Conservation (phyloP, 2,797 vertebrate species). For the Valencia hispanica region DNA sequence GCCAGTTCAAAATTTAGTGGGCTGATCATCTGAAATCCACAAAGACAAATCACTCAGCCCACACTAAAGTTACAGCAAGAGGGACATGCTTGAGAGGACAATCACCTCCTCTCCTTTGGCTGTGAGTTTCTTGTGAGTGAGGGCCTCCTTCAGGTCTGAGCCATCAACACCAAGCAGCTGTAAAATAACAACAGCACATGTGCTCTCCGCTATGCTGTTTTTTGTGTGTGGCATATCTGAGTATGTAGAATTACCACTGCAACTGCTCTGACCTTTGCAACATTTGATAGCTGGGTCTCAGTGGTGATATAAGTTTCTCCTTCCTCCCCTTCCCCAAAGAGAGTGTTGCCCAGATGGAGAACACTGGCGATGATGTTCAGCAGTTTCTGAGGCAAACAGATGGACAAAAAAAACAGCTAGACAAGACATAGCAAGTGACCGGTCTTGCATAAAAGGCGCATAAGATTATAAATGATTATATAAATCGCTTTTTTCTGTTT, state of each 20-base stretch:
- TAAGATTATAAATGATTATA: background rate
- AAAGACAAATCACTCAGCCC: background rate
- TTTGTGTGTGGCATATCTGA: constrained; percentile 28
- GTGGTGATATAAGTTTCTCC: constrained; percentile 90
- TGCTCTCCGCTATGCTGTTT: constrained; percentile 38
- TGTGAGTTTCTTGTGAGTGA: constrained; percentile 96
- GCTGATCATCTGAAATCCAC: constrained; percentile 87
- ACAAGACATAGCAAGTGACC: constrained; percentile 20
- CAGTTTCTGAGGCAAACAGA: constrained; percentile 81
- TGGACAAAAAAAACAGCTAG: constrained; percentile 24
- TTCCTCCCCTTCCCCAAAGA: constrained; percentile 91
- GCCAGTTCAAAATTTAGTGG: constrained; percentile 95
- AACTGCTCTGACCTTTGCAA: constrained; percentile 86
- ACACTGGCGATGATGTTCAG: constrained; percentile 91
- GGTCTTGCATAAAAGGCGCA: background rate
- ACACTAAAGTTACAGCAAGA: background rate
- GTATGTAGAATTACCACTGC: constrained; percentile 21
- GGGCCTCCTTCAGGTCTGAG: constrained; percentile 84
- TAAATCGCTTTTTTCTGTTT: background rate
- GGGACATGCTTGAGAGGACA: background rate
- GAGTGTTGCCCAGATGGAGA: constrained; percentile 93
- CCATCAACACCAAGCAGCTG: constrained; percentile 92
- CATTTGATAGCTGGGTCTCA: constrained; percentile 88
- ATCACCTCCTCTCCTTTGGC: constrained; percentile 97
- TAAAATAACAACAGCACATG: constrained; percentile 61